These are phyloP conservation scores for Rhaphigaster nebulosa DNA, from an alignment of 2,888 invertebrate species.

Conservation along the genomic window DNA sequence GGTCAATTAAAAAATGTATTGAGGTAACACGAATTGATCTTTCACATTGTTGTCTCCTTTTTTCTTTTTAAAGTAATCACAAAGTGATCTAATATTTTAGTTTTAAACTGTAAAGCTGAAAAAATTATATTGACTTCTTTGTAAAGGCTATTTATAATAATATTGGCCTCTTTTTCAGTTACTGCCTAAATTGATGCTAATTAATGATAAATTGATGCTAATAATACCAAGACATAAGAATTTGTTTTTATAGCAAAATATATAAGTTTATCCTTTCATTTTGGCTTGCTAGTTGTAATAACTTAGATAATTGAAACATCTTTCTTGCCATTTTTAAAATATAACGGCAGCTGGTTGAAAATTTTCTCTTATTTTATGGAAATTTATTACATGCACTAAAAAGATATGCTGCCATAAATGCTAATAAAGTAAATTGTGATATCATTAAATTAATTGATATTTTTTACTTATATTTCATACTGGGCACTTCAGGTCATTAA, in stretches of 20 bases:
- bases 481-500: conserved; percentile 29
- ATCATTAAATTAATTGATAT: conserved; percentile 25
- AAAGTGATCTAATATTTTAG: not conserved
- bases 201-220: too few relatives aligned
- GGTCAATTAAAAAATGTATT: not conserved
- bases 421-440: conserved; percentile 22
- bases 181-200: not conserved
- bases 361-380: not conserved
- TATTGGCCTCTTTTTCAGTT: not conserved
- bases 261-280: not conserved
- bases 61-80: not conserved
- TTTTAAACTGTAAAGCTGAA: not conserved
- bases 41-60: not conserved
- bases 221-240: too few relatives aligned
- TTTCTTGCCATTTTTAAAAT: not conserved
- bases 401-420: conserved; percentile 7
- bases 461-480: conserved; percentile 5
- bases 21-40: not conserved
- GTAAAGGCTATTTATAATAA: too few relatives aligned
- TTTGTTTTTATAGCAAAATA: not conserved
- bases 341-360: not conserved
- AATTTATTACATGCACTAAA: not conserved
- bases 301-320: not conserved
- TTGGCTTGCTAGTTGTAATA: not conserved
- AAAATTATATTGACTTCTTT: not conserved